Conservation (phyloP, 2,113 vertebrate species). For the Leiothrix lutea region DNA sequence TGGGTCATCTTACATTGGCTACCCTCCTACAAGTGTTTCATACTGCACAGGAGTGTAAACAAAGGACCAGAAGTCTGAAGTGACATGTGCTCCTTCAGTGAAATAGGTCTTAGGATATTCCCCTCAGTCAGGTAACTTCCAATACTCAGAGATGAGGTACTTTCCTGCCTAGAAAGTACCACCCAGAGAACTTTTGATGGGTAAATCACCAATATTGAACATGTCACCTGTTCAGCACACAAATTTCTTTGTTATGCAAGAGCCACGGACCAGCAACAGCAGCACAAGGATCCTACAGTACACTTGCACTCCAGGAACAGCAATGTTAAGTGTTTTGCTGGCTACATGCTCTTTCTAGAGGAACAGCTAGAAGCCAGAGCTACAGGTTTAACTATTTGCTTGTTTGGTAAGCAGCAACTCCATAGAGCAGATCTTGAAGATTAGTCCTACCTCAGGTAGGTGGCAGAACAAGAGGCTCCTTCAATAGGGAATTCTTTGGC, state of each 20-base stretch:
- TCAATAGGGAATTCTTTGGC: constrained; percentile 40
- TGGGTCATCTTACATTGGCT: neutral
- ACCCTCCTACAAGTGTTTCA: neutral
- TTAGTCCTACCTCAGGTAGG: constrained; percentile 40
- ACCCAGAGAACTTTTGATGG: neutral
- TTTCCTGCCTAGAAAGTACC: neutral
- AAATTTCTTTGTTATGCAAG: neutral
- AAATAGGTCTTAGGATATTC: neutral
- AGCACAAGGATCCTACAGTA: constrained; percentile 9
- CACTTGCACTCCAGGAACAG: neutral
- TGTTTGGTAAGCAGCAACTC: neutral
- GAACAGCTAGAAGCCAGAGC: constrained; percentile 34
- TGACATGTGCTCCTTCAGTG: neutral
- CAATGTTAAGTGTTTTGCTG: neutral
- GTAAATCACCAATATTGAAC: neutral
- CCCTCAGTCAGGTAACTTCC: neutral
- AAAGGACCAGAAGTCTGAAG: neutral
- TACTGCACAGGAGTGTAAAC: neutral
- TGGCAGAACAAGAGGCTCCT: constrained; percentile 43
- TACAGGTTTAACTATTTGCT: constrained; percentile 13
- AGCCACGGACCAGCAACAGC: neutral
- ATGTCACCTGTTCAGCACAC: neutral
- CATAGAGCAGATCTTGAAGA: neutral
- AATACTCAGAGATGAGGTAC: neutral
- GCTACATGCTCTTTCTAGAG: constrained; percentile 33